These are phyloP conservation scores for Diadophis punctatus DNA, from an alignment of 2,113 vertebrate species.

Conservation along the genomic window DNA sequence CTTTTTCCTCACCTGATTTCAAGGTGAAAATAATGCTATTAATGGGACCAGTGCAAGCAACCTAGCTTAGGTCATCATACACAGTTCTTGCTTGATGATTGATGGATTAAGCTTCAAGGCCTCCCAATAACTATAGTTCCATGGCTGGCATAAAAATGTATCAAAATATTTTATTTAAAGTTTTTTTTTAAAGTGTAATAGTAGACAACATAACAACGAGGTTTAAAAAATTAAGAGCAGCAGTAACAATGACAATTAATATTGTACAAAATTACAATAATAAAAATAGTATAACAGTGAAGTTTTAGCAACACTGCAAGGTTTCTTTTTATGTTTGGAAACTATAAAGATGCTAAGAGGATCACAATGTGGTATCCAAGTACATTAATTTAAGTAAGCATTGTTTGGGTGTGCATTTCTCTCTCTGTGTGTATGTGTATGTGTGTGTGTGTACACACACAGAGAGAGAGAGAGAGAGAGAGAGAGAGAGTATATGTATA, in stretches of 20 bases:
- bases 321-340: neutral
- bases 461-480: too few relatives aligned
- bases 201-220: neutral
- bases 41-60: neutral
- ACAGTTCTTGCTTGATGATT: neutral
- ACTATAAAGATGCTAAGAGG: neutral
- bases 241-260: neutral
- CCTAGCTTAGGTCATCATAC: neutral
- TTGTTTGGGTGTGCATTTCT: neutral
- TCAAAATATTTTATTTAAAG: neutral
- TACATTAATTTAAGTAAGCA: neutral
- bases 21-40: neutral
- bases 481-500: too few relatives aligned
- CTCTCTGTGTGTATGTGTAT: too few relatives aligned
- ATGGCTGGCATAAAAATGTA: neutral
- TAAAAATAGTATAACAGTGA: neutral
- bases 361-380: neutral
- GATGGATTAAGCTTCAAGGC: neutral
- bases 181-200: neutral
- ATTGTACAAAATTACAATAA: neutral
- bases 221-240: neutral
- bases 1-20: neutral
- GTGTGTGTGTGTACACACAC: too few relatives aligned
- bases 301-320: neutral
- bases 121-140: neutral